These are phyloP conservation scores for Colostygia pectinataria DNA, from an alignment of 2,888 invertebrate species.

Conservation along the genomic window DNA sequence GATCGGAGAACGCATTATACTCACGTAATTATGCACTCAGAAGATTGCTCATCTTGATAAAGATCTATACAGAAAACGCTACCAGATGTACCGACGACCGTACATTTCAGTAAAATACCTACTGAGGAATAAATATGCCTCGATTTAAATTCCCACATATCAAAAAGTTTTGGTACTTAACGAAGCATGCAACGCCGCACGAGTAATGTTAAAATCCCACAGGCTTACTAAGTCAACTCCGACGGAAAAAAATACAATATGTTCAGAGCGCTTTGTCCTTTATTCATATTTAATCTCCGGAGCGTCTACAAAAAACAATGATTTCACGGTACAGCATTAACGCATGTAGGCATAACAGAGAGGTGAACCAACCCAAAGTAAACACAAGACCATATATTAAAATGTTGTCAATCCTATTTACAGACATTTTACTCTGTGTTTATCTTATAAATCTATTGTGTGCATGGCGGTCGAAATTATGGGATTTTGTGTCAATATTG, in stretches of 20 bases:
- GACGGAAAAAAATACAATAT: slow-evolving; percentile 64
- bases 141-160: slow-evolving; percentile 42
- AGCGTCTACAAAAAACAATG: slow-evolving; percentile 78
- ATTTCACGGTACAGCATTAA: slow-evolving; percentile 82
- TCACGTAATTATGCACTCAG: slow-evolving; percentile 17
- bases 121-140: slow-evolving; percentile 12
- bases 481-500: slow-evolving; percentile 80
- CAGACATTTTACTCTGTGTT: slow-evolving; percentile 81
- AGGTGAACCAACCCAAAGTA: slow-evolving; percentile 71
- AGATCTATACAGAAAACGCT: slow-evolving; percentile 21
- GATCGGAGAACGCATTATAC: slow-evolving; percentile 16
- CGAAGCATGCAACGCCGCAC: slow-evolving; percentile 52
- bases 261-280: slow-evolving; percentile 73
- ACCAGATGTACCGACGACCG: slow-evolving; percentile 3
- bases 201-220: slow-evolving; percentile 63
- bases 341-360: slow-evolving; percentile 81
- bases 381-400: slow-evolving; percentile 80
- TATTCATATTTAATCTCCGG: slow-evolving; percentile 79
- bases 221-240: slow-evolving; percentile 67
- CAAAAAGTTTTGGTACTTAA: slow-evolving; percentile 50
- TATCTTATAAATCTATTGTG: slow-evolving; percentile 83
- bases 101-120: slow-evolving; percentile 14
- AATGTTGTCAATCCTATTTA: slow-evolving; percentile 82
- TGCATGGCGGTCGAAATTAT: slow-evolving; percentile 80
- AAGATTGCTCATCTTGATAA: slow-evolving; percentile 12